These are phyloP conservation scores for Haliclona indistincta DNA, from an alignment of 37 sponge, comb jelly and placozoan species.

Conservation along the genomic window DNA sequence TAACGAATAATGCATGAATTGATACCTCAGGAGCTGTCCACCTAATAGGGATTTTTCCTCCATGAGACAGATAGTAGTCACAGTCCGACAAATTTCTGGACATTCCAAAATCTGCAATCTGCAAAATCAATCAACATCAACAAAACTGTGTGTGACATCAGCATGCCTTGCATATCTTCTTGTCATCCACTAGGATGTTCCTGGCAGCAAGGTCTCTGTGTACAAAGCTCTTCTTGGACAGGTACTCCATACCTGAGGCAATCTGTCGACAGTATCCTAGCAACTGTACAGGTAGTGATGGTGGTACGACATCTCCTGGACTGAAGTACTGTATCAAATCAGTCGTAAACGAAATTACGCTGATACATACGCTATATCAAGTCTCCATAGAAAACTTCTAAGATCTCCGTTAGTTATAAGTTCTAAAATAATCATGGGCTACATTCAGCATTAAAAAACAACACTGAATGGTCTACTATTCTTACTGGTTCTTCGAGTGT, in stretches of 20 bases:
- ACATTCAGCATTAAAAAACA: not conserved
- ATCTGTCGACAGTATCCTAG: slow-evolving; percentile 54
- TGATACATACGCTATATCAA: not conserved
- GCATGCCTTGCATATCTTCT: slow-evolving; percentile 52
- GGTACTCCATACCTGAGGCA: slow-evolving; percentile 64
- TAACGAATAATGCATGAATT: too few species aligned
- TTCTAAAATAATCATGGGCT: slow-evolving; percentile 63
- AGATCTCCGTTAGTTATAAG: slow-evolving; percentile 54
- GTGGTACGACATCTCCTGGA: slow-evolving; percentile 7
- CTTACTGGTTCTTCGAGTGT: slow-evolving; percentile 47
- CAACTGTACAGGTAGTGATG: not conserved
- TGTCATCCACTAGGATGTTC: slow-evolving; percentile 61
- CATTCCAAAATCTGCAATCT: slow-evolving; percentile 77
- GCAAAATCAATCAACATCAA: not conserved
- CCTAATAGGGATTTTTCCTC: slow-evolving; percentile 48
- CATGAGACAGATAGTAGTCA: slow-evolving; percentile 38
- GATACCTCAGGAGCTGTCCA: slow-evolving; percentile 75
- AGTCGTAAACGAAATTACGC: not conserved
- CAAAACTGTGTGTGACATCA: not conserved
- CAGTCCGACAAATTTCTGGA: slow-evolving; percentile 33
- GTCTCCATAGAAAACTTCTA: slow-evolving; percentile 22
- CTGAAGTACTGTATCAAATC: not conserved
- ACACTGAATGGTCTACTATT: not conserved
- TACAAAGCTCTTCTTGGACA: slow-evolving; percentile 48
- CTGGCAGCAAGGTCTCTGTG: slow-evolving; percentile 79